Percentiles rank a stretch among this genome's conserved stretches.
Evolutionary conservation across 92 coral and sea anemone genomes (phyloP).

Genomic region (Bergia sp.): DNA sequence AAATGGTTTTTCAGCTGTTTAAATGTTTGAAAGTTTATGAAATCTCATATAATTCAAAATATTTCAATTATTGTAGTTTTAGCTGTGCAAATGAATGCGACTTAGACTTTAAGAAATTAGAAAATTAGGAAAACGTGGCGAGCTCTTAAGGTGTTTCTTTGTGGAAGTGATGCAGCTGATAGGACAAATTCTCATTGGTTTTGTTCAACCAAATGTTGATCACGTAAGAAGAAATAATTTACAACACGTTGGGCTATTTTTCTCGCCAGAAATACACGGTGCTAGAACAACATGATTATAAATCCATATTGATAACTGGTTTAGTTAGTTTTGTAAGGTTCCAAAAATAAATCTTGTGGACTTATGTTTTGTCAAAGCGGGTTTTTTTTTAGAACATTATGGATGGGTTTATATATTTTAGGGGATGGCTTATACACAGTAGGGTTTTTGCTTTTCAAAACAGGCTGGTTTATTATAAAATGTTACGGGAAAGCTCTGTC

Average conservation of each 20-base stretch:
- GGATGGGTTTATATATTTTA: no score
- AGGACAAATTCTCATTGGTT: neutral
- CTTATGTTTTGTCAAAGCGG: no score
- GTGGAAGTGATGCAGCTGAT: neutral
- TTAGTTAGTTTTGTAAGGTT: neutral
- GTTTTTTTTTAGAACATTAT: no score
- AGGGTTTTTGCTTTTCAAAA: no score
- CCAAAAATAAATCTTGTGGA: no score
- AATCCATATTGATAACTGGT: neutral
- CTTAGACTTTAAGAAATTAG: slow-evolving; percentile 2
- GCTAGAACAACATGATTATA: neutral
- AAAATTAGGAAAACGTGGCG: neutral
- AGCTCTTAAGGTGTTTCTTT: neutral
- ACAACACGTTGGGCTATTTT: neutral
- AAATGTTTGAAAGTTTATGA: slow-evolving; percentile 23
- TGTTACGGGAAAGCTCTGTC: no score
- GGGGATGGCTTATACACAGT: no score
- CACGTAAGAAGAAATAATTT: neutral
- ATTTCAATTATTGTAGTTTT: neutral
- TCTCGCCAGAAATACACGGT: neutral
- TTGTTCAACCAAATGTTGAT: slow-evolving; percentile 2
- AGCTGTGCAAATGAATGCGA: slow-evolving; percentile 26
- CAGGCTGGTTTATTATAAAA: no score
- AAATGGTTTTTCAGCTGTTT: slow-evolving; percentile 29
- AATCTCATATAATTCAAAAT: slow-evolving; percentile 12